Evolutionary conservation across 2,113 vertebrate species (phyloP).

Genomic region (Macrotus californicus): DNA sequence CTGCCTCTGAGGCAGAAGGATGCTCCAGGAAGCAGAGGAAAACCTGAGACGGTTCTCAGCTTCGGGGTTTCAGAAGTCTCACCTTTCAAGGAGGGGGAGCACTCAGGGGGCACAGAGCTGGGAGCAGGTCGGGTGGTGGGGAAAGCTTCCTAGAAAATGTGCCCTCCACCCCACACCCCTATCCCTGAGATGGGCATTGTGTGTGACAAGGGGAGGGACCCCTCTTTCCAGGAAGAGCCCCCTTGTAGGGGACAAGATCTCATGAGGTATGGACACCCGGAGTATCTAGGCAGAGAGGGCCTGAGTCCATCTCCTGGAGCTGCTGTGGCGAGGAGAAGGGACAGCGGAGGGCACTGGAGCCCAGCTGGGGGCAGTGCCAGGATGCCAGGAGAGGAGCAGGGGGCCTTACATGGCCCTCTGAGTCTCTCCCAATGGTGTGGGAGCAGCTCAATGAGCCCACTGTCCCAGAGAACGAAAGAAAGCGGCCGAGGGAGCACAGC

Average conservation of each 20-base stretch:
- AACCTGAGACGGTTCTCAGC: background rate
- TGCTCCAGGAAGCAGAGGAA: background rate
- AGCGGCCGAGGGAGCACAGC: background rate
- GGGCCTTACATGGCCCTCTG: background rate
- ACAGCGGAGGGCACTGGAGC: background rate
- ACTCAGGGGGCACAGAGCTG: fast-evolving
- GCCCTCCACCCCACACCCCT: background rate
- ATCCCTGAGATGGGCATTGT: background rate
- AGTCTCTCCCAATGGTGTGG: background rate
- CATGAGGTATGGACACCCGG: background rate
- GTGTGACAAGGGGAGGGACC: no score
- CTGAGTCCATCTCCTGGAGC: background rate
- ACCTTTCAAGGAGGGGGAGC: background rate
- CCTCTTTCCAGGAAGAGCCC: background rate
- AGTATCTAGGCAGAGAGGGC: background rate
- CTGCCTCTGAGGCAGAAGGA: background rate
- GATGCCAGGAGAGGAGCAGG: background rate
- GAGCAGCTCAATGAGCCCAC: background rate
- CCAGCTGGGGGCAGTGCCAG: background rate
- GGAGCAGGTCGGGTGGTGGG: background rate
- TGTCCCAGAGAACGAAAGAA: background rate
- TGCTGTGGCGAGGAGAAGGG: background rate
- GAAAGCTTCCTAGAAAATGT: background rate
- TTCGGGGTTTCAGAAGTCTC: background rate
- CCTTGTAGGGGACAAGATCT: background rate